Evolutionary conservation across 2,888 invertebrate genomes (phyloP).

Genomic region (Caenorhabditis afra): DNA sequence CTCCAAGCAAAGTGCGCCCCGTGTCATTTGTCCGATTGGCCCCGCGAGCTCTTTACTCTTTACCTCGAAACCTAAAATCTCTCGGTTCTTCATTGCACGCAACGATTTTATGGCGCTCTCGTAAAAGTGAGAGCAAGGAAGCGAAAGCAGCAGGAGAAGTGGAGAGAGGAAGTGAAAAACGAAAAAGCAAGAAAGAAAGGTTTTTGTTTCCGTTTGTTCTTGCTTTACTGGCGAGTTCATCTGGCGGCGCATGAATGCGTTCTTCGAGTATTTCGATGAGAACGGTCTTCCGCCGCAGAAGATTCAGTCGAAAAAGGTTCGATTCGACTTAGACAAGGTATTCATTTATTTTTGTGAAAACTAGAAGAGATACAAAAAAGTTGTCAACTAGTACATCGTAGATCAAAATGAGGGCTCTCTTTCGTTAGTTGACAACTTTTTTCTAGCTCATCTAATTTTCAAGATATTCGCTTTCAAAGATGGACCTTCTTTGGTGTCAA

Average conservation of each 20-base stretch:
- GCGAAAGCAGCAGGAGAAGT: neutral
- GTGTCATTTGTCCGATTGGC: neutral
- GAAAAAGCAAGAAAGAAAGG: neutral
- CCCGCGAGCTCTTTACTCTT: neutral
- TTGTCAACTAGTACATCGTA: no score
- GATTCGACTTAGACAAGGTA: constrained; percentile 53
- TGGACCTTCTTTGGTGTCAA: no score
- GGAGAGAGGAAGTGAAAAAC: neutral
- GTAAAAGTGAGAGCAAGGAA: no score
- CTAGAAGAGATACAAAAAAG: no score
- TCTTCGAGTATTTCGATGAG: constrained; percentile 60
- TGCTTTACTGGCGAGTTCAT: neutral
- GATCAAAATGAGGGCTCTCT: no score
- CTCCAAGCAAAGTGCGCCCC: neutral
- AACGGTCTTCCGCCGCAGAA: constrained; percentile 50
- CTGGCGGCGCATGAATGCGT: constrained; percentile 52
- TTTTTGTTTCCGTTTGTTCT: neutral
- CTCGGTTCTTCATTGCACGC: neutral
- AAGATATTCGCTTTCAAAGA: no score
- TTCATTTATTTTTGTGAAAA: neutral
- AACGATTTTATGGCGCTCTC: neutral
- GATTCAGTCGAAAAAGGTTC: constrained; percentile 38
- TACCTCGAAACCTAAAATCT: no score
- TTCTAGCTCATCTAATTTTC: no score
- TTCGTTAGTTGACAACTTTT: no score